Conservation (phyloP, 2,888 invertebrate species). For the Aromia moschata region DNA sequence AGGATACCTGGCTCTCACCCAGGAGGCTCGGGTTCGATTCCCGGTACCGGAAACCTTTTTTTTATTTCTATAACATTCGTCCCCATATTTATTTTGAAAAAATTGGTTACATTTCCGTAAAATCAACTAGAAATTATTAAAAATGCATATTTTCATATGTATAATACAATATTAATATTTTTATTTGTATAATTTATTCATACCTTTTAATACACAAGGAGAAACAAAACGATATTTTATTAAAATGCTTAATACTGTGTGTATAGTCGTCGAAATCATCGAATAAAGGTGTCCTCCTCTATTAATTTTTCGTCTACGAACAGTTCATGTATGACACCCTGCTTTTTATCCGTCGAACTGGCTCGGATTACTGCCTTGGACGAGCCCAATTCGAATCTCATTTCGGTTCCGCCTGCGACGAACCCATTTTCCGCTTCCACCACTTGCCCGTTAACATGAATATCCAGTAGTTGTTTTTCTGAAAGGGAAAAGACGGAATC, state of each 20-base stretch:
- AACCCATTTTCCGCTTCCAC: constrained; percentile 82
- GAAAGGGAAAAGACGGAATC: constrained; percentile 51
- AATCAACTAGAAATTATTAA: no score
- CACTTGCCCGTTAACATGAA: constrained; percentile 79
- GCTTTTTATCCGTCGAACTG: constrained; percentile 66
- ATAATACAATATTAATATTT: no score
- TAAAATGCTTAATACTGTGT: no score
- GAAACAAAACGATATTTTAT: no score
- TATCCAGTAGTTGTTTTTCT: constrained; percentile 80
- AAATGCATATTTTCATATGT: no score
- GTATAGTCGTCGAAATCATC: no score
- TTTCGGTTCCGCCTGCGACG: constrained; percentile 86
- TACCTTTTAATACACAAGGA: no score
- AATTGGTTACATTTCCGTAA: no score
- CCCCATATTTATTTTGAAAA: no score
- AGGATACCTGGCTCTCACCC: constrained; percentile 70
- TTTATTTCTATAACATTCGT: no score
- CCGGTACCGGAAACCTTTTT: constrained; percentile 69
- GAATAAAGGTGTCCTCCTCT: constrained; percentile 50
- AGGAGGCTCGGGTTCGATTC: constrained; percentile 72
- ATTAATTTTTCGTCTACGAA: constrained; percentile 54
- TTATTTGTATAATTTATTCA: no score
- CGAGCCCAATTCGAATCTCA: constrained; percentile 73
- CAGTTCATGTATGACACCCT: constrained; percentile 57
- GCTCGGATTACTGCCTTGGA: constrained; percentile 61